A percentile compares a stretch with the other conserved stretches of the same genome.
These are phyloP conservation scores for Seriola aureovittata DNA, from an alignment of 2,113 vertebrate genomes.

Conservation along the genomic window DNA sequence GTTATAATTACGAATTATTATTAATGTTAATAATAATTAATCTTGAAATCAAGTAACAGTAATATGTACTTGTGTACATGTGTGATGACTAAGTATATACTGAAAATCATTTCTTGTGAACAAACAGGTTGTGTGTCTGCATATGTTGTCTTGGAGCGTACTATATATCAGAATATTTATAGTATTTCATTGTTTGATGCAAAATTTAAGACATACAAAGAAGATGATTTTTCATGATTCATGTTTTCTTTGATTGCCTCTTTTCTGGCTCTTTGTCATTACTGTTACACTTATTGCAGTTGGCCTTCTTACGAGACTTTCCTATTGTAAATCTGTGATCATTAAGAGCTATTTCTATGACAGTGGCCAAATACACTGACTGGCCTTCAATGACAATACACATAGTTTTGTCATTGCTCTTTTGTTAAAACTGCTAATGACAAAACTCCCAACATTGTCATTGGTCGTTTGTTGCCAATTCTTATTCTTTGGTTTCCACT, in stretches of 20 bases:
- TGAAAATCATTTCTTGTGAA: no score
- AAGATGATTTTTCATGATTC: not conserved
- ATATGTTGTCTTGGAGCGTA: no score
- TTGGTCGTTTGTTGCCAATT: slow-evolving; percentile 13
- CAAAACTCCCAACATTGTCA: not conserved
- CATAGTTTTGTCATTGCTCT: slow-evolving; percentile 20
- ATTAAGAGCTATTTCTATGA: slow-evolving; percentile 80
- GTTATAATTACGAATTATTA: no score
- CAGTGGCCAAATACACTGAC: slow-evolving; percentile 63
- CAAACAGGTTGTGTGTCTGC: no score
- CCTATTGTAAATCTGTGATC: slow-evolving; percentile 71
- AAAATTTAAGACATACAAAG: no score
- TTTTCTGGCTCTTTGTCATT: slow-evolving; percentile 58
- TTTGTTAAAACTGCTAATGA: not conserved
- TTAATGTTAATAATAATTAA: no score
- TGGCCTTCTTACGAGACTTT: slow-evolving; percentile 69
- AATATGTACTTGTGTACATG: no score
- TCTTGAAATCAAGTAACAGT: no score
- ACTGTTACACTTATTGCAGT: slow-evolving; percentile 9
- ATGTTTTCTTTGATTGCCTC: slow-evolving; percentile 64
- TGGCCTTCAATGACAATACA: slow-evolving; percentile 68
- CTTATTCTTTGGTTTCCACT: slow-evolving; percentile 26
- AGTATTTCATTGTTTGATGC: no score
- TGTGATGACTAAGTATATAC: no score
- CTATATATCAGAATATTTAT: no score